These are phyloP conservation scores for Thalassoma bifasciatum DNA, from an alignment of 2,113 vertebrate genomes.

Conservation along the genomic window DNA sequence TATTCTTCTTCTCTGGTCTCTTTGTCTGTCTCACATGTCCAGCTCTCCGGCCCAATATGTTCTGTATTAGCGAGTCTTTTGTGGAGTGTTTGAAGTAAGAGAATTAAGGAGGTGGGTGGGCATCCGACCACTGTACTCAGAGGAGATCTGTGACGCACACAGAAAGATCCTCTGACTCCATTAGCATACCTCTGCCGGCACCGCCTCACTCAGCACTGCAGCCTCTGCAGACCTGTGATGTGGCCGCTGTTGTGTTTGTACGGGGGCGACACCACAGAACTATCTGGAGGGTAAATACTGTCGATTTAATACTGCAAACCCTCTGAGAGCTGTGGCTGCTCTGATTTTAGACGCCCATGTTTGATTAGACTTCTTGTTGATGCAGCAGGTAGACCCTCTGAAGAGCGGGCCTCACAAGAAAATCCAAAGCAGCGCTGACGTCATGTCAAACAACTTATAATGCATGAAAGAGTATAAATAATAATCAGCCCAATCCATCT, in stretches of 20 bases:
- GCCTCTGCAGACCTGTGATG: constrained; percentile 38
- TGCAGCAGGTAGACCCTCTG: no score
- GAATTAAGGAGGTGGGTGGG: constrained; percentile 51
- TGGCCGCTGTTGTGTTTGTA: constrained; percentile 36
- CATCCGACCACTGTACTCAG: constrained; percentile 45
- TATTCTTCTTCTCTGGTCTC: constrained; percentile 52
- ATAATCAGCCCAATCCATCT: no score
- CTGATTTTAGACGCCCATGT: neutral
- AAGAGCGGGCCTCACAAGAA: no score
- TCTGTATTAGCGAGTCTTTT: constrained; percentile 77
- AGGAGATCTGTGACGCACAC: constrained; percentile 68
- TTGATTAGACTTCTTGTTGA: neutral
- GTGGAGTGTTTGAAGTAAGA: constrained; percentile 62
- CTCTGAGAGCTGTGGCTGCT: neutral
- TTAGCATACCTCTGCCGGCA: constrained; percentile 66
- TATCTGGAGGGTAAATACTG: constrained; percentile 19
- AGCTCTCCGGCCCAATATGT: constrained; percentile 64
- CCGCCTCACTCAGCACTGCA: constrained; percentile 19
- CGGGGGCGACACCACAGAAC: constrained; percentile 19
- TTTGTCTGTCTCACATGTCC: constrained; percentile 26
- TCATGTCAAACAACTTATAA: no score
- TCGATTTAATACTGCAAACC: constrained; percentile 4
- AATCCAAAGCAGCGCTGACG: no score
- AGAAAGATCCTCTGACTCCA: constrained; percentile 63
- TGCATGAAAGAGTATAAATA: no score